Percentiles rank a stretch among this genome's conserved stretches.
These are phyloP conservation scores for Epirrita christyi DNA, from an alignment of 2,888 invertebrate genomes.

Conservation along the genomic window DNA sequence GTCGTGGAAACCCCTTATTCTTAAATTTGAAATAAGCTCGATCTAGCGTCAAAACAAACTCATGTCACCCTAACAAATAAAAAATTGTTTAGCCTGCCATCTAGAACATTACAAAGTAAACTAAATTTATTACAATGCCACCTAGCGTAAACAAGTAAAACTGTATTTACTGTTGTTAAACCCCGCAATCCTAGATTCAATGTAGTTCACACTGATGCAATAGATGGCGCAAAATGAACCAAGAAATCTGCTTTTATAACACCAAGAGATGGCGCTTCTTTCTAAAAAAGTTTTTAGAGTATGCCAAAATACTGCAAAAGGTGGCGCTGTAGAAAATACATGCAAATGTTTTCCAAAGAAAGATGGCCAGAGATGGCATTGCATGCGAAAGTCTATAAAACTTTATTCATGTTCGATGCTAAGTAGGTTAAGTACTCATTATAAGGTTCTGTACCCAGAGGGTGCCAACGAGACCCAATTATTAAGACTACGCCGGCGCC, in stretches of 20 bases:
- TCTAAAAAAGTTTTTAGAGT: neutral
- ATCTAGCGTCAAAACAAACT: no score
- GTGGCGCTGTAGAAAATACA: neutral
- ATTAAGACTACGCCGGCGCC: no score
- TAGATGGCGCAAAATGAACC: neutral
- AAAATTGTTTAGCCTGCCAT: neutral
- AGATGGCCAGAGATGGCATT: neutral
- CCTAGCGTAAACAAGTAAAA: neutral
- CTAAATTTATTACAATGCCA: neutral
- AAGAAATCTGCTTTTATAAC: neutral
- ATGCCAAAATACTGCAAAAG: conserved; percentile 4
- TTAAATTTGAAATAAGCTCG: no score
- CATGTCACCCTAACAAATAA: no score
- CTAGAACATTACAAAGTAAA: neutral
- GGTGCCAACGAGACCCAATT: no score
- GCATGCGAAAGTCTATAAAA: neutral
- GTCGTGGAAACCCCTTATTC: no score
- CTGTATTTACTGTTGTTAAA: neutral
- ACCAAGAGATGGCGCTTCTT: neutral
- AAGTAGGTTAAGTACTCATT: no score
- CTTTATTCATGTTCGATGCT: conserved; percentile 13
- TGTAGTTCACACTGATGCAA: neutral
- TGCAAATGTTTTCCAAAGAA: neutral
- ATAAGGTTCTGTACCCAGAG: no score
- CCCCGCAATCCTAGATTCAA: neutral